Evolutionary conservation across 2,113 vertebrate genomes (phyloP), one percentile per base, ranked within the genome.

Genomic region (Stomatorhinus ivindoensis): DNA sequence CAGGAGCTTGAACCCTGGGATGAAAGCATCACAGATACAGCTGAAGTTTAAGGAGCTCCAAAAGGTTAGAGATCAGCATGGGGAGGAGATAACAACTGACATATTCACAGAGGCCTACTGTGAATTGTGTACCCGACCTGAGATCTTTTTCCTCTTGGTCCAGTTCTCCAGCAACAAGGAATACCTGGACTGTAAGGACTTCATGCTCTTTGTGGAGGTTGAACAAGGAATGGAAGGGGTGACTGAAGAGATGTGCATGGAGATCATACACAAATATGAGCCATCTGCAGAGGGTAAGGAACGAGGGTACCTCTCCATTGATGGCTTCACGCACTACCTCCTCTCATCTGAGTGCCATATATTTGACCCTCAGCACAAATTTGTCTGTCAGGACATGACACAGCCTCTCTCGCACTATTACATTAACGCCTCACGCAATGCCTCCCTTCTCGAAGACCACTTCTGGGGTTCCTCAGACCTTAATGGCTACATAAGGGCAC

Each of bases 121-220:
- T 1, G 97, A 98, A 93, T 95, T 98, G 89, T 98, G 97, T 91
- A 98, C 97, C n/a, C 94, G 97, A 19, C 96, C 97, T 0, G 97
- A 98, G 92, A 97, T 98, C 89, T 98, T 98, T 89, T 98, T 98
- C 91, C 93, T 98, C 58, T 92, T 98, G 91, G 96, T 98, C 89
- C 97, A 98, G 93, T 98, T 98, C 93, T 98, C 97, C 91, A 98
- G 97, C 94, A 97, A 98, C 95, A 98, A 98, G 93, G 97, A 98
- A 88, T 98, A 97, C 91, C 95, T 98, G 92, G 97, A 97, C 90
- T 95, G 96, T 88, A 98, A 97, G 93, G 97, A 98, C 94, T 93
- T 98, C 90, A 96, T 97, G 95, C 94, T 97, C 19, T 98, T 98
- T 89, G 95, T 98, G 47, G 97, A 98, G 90, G 97, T 97, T 55